These are phyloP conservation scores for Macquaria ambigua DNA, from an alignment of 2,113 vertebrate genomes.

Conservation along the genomic window DNA sequence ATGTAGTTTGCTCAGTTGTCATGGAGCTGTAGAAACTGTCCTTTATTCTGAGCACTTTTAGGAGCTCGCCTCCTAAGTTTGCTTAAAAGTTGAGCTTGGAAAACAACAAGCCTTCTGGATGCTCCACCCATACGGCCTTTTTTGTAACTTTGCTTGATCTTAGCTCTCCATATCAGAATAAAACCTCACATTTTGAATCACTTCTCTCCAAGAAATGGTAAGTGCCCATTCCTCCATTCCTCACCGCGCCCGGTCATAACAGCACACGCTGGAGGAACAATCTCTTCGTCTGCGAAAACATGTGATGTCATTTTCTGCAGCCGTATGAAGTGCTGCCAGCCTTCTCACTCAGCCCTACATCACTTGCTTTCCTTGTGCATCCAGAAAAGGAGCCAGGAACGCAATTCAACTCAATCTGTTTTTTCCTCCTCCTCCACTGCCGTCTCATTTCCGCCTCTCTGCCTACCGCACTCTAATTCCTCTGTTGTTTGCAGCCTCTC, in stretches of 20 bases:
- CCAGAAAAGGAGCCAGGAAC: conserved; percentile 21
- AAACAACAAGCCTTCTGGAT: not conserved
- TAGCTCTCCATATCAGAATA: not conserved
- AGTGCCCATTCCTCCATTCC: conserved; percentile 15
- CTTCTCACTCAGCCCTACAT: conserved; percentile 30
- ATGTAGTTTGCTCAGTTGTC: not conserved
- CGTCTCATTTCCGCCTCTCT: conserved; percentile 37
- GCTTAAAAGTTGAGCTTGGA: not conserved
- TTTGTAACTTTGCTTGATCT: not conserved
- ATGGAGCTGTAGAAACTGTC: not conserved
- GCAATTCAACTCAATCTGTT: conserved; percentile 36
- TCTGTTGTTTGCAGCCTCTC: not conserved
- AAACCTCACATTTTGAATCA: conserved; percentile 8
- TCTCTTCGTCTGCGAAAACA: conserved; percentile 5
- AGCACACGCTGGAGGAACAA: not conserved
- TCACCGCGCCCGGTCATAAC: not conserved
- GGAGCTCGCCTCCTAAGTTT: not conserved
- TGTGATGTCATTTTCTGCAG: conserved; percentile 40
- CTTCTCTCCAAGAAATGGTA: not conserved
- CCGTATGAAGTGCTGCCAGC: conserved; percentile 27
- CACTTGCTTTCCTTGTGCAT: conserved; percentile 23
- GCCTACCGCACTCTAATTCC: conserved; percentile 33
- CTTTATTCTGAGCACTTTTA: not conserved
- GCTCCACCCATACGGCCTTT: not conserved
- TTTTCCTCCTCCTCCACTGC: not conserved